phyloP scores from a whole-genome alignment of 2,888 invertebrate species.

The Subacronicta megacephala region DNA sequence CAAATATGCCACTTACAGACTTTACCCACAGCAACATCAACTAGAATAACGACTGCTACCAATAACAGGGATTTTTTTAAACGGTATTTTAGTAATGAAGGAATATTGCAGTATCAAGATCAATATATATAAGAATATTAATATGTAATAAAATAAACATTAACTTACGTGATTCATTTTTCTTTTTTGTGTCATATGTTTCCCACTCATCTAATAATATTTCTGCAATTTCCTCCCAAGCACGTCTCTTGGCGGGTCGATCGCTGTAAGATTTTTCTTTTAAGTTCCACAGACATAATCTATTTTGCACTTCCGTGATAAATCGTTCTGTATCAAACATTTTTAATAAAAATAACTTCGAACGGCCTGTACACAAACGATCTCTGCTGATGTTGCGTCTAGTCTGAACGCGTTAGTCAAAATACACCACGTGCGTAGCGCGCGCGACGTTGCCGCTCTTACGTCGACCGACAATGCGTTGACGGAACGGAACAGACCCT shows the following conservation, averaged over 20 bases:
- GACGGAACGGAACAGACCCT: conserved; percentile 12
- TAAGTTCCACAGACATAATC: conserved; percentile 22
- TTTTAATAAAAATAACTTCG: conserved; percentile 17
- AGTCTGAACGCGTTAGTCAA: conserved; percentile 10
- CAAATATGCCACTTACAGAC: conserved; percentile 28
- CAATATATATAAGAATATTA: too few relatives aligned
- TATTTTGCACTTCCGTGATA: conserved; percentile 25
- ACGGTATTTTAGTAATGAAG: too few relatives aligned
- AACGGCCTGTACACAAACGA: conserved; percentile 21
- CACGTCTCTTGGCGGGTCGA: conserved; percentile 17
- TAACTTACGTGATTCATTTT: conserved; percentile 4
- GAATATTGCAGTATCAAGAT: too few relatives aligned
- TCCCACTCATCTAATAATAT: conserved; percentile 13
- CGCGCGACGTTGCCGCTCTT: conserved; percentile 17
- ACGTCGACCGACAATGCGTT: conserved; percentile 16
- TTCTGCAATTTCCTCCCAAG: conserved; percentile 25
- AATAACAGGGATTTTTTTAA: conserved; percentile 16
- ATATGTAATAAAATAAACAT: too few relatives aligned
- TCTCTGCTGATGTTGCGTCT: conserved; percentile 12
- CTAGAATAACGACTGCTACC: conserved; percentile 20
- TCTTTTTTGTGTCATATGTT: conserved; percentile 3
- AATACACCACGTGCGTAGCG: conserved; percentile 9
- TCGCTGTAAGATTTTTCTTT: conserved; percentile 22
- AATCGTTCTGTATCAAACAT: conserved; percentile 26
- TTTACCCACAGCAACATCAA: conserved; percentile 25